Conservation (phyloP, 2,113 vertebrate species). For the Prionailurus viverrinus region DNA sequence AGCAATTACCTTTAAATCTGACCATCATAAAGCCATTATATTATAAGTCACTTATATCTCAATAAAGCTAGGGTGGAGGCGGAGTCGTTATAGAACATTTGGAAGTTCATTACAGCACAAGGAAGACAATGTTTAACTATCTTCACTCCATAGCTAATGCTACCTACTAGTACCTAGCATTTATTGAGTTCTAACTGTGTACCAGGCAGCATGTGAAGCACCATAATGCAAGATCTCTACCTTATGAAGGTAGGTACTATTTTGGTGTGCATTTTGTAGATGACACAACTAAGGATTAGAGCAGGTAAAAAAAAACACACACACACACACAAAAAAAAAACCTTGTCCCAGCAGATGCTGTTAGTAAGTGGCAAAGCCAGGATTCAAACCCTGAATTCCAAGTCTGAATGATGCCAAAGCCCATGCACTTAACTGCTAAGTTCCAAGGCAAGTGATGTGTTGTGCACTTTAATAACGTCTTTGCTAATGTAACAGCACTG, state of each 20-base stretch:
- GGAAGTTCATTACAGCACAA: constrained; percentile 24
- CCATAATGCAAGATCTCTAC: background rate
- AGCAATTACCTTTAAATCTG: background rate
- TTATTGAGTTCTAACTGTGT: background rate
- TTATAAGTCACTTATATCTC: background rate
- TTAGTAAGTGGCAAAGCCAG: background rate
- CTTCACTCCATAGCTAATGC: background rate
- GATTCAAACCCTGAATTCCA: background rate
- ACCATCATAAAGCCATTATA: background rate
- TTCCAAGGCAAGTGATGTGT: background rate
- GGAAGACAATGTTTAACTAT: background rate
- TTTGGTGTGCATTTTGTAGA: background rate
- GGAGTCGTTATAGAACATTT: background rate
- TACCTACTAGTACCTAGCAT: background rate
- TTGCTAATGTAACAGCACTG: background rate
- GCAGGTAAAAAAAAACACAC: background rate
- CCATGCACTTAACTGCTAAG: background rate
- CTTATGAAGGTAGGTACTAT: background rate
- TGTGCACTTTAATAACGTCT: background rate
- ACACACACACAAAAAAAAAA: background rate
- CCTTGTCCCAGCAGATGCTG: background rate
- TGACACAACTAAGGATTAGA: background rate
- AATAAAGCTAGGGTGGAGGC: background rate
- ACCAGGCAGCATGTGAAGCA: background rate
- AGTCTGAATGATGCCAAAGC: background rate